Evolutionary conservation across 2,797 vertebrate genomes (phyloP).

Genomic region (Myotis planiceps): DNA sequence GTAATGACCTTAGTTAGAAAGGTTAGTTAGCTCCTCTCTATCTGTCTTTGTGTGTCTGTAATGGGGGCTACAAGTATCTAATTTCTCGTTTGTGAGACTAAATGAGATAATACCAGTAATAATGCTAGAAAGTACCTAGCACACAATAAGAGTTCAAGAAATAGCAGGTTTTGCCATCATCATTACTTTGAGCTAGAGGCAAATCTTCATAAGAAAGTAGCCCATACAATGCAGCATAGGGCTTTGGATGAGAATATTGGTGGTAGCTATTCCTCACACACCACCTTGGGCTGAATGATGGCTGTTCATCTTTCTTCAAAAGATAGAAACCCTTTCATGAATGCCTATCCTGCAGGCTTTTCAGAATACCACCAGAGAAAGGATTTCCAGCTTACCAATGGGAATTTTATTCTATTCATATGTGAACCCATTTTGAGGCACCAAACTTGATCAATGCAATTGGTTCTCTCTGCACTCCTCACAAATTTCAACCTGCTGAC

Average conservation of each 20-base stretch:
- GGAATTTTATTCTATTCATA: not conserved
- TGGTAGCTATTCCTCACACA: not conserved
- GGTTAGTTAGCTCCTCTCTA: not conserved
- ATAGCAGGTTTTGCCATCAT: not conserved
- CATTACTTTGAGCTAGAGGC: not conserved
- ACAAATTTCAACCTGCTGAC: not conserved
- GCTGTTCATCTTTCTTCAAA: not conserved
- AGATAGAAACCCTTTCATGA: not conserved
- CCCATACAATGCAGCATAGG: accelerated
- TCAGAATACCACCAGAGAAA: not conserved
- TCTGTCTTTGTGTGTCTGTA: not conserved
- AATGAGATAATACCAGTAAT: not conserved
- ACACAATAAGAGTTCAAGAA: not conserved
- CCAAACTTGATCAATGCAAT: not conserved
- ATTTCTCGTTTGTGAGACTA: not conserved
- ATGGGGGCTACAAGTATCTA: not conserved
- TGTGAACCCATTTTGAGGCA: not conserved
- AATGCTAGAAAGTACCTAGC: not conserved
- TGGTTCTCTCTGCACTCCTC: not conserved
- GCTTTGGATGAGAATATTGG: not conserved
- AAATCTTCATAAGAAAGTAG: not conserved
- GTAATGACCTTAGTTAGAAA: not conserved
- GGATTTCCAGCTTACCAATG: not conserved
- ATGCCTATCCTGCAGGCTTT: not conserved
- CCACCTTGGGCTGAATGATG: not conserved